A percentile compares a stretch with the other conserved stretches of the same genome.
Evolutionary conservation across 1,140 invertebrate genomes (phyloP).

Genomic region (Diplogasteroides magnus): DNA sequence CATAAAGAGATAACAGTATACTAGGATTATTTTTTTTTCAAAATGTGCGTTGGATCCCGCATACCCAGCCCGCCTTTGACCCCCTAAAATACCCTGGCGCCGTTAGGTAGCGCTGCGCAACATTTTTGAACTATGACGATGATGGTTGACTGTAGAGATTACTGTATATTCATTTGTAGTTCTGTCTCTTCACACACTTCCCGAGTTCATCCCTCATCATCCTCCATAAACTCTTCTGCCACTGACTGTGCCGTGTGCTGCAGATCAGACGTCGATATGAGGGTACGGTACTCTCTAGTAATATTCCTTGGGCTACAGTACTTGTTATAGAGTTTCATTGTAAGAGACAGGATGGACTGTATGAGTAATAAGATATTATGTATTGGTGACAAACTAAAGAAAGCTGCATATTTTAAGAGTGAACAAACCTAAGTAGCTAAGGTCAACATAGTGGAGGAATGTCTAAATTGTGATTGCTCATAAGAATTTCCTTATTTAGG

Average conservation of each 20-base stretch:
- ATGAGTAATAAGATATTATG: constrained; percentile 1
- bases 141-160: not conserved
- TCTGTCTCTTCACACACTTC: too few species aligned
- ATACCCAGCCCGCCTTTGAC: not conserved
- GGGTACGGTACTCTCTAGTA: too few species aligned
- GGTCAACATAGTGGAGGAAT: not conserved
- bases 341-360: not conserved
- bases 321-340: too few species aligned
- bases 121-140: not conserved
- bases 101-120: not conserved
- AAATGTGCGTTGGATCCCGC: not conserved
- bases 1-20: too few species aligned
- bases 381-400: not conserved
- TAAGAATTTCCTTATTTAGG: not conserved
- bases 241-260: too few species aligned
- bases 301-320: too few species aligned
- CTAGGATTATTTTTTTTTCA: too few species aligned
- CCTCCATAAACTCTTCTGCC: too few species aligned
- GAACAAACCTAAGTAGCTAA: not conserved
- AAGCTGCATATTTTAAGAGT: not conserved
- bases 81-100: not conserved
- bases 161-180: too few species aligned
- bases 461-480: constrained; percentile 15
- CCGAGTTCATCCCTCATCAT: too few species aligned
- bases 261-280: too few species aligned